phyloP scores from a whole-genome alignment of 1,140 invertebrate species.

The Dufourea novaeangliae region DNA sequence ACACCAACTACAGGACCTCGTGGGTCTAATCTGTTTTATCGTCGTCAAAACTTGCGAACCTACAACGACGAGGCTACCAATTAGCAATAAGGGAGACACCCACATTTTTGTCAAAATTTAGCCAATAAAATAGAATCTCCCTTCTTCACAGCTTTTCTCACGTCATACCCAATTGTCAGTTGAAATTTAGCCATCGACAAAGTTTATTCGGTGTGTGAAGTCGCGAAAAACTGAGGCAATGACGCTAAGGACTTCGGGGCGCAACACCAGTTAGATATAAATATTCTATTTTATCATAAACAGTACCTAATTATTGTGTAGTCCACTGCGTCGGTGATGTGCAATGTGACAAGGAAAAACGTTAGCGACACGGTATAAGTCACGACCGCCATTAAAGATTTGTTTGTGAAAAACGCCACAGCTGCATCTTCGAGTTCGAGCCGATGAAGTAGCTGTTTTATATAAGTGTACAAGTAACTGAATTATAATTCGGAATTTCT shows the following conservation, averaged over 20 bases:
- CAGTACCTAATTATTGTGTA: conserved; percentile 48
- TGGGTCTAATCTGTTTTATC: too few relatives aligned
- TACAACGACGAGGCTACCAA: too few relatives aligned
- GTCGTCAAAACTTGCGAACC: too few relatives aligned
- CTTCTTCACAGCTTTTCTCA: too few relatives aligned
- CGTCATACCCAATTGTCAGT: too few relatives aligned
- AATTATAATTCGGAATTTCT: not conserved
- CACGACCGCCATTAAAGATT: conserved; percentile 46
- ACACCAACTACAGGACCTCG: too few relatives aligned
- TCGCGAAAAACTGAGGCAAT: too few relatives aligned
- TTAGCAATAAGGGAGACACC: too few relatives aligned
- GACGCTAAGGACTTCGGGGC: not conserved
- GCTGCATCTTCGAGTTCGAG: conserved; percentile 47
- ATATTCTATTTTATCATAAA: not conserved
- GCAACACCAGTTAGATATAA: not conserved
- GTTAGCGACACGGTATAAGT: conserved; percentile 54
- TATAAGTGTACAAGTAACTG: not conserved
- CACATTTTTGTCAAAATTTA: too few relatives aligned
- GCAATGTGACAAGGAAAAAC: conserved; percentile 61
- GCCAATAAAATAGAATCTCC: too few relatives aligned
- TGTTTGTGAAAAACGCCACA: conserved; percentile 45
- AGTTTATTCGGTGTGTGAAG: too few relatives aligned
- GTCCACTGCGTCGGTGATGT: conserved; percentile 65
- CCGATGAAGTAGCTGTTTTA: conserved; percentile 25
- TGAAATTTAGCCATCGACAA: too few relatives aligned